Evolutionary conservation across 2,888 invertebrate genomes (phyloP), one percentile per base, ranked within the genome.

Genomic region (Tuta absoluta): DNA sequence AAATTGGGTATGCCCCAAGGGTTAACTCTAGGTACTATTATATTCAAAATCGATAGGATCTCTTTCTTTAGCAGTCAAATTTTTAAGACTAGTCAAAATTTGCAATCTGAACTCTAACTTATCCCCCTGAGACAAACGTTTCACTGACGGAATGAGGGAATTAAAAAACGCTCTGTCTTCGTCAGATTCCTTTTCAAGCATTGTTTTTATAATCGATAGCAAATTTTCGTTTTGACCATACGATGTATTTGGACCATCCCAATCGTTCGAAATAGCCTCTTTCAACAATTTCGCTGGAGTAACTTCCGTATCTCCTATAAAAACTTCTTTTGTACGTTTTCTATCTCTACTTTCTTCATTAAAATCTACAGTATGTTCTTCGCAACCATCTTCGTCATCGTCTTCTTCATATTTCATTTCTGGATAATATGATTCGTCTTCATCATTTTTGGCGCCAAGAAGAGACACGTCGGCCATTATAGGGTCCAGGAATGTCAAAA

Each of bases 161-260:
- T 79, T 84, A 63, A 89, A 89, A 72, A 88, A 89, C 0, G 87
- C 80, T 53, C 83, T 79, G 49, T 88, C 87, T 59, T 87, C 87
- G 28, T 89, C 88, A 5, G 86, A 84, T 62, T 89, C 88, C 38
- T 75, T 82, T n/a, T 81, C 78, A 48, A 87, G 77, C 37, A 88
- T 67, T 63, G 75, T 82, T 10, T 81, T 78, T 17, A 87, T 75
- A 4, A 86, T 71, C 0, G 77, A 65, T 0, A 83, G 74, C 11
- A 86, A 71, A 48, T 71, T 80, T 17, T 74, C 71, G 5, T 56
- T 21, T 12, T 28, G n/a, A 56, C 24, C 28, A 28, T 4, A 62
- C 14, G 41, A 12, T 14, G 41, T 1, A 14, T 14, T 41, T 3
- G 12, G 14, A 0, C 41, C 14, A 14, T 41, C 41, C 41, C 41